These are phyloP conservation scores for Eilema griseolum DNA, from an alignment of 2,888 invertebrate species.

Conservation along the genomic window DNA sequence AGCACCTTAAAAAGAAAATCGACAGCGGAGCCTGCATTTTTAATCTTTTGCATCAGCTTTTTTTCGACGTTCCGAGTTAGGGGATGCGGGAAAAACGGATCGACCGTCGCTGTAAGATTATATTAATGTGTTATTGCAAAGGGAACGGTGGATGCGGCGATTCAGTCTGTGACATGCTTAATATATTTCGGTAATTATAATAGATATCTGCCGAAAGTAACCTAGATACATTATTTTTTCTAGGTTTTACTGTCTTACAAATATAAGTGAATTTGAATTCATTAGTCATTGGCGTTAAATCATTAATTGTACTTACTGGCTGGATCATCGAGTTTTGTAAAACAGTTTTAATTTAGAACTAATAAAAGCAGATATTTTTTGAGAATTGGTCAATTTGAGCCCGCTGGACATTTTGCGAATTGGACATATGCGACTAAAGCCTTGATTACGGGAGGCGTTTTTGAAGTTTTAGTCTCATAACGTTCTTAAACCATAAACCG, in stretches of 20 bases:
- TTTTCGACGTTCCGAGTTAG: conserved; percentile 91
- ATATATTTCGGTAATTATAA: neutral
- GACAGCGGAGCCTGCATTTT: conserved; percentile 91
- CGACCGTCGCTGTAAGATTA: conserved; percentile 96
- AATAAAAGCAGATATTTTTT: too few species aligned
- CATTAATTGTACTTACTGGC: neutral
- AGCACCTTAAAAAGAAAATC: conserved; percentile 91
- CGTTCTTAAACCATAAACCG: too few species aligned
- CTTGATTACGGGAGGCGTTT: too few species aligned
- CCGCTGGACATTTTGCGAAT: too few species aligned
- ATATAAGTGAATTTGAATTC: neutral
- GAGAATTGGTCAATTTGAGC: too few species aligned
- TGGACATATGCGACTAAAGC: too few species aligned
- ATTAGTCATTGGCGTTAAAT: neutral
- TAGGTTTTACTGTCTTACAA: neutral
- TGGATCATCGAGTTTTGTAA: too few species aligned
- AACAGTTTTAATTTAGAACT: too few species aligned
- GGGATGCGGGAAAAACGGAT: conserved; percentile 98
- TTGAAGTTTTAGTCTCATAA: too few species aligned
- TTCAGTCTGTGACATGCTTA: conserved; percentile 36
- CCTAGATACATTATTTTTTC: neutral
- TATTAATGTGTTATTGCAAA: conserved; percentile 30
- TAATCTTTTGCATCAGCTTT: conserved; percentile 89
- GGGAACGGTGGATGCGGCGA: conserved; percentile 45
- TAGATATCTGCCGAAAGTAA: neutral